Percentiles rank a stretch among this genome's conserved stretches.
These are phyloP conservation scores for Hipposideros armiger DNA, from an alignment of 2,113 vertebrate genomes.

Conservation along the genomic window DNA sequence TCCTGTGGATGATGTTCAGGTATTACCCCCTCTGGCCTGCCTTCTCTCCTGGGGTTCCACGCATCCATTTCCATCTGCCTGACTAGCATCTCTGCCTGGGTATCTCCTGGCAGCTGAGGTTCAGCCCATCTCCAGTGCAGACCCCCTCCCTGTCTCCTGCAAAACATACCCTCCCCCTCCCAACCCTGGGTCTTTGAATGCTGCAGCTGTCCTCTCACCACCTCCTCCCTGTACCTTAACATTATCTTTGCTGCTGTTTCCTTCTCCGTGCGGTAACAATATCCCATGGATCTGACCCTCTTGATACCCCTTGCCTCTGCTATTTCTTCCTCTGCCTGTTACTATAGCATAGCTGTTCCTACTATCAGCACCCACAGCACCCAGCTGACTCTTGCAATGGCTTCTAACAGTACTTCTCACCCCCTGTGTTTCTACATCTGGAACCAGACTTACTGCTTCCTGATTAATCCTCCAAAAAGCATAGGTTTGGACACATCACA, in stretches of 20 bases:
- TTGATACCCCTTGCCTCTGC: not conserved
- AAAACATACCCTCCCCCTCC: not conserved
- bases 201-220: not conserved
- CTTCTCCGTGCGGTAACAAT: not conserved
- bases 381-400: not conserved
- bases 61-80: not conserved
- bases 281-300: not conserved
- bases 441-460: not conserved
- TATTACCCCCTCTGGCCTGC: not conserved
- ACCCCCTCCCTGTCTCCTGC: not conserved
- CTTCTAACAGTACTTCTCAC: not conserved
- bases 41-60: not conserved
- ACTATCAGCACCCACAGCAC: not conserved
- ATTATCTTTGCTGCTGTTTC: not conserved
- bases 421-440: not conserved
- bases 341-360: not conserved
- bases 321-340: not conserved
- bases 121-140: not conserved
- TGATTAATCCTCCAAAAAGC: not conserved
- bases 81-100: not conserved
- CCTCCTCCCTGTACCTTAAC: not conserved
- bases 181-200: not conserved
- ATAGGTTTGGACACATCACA: not conserved
- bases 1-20: not conserved
- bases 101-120: not conserved